Evolutionary conservation across 2,113 vertebrate species (phyloP).

Genomic region (Halichoerus grypus): DNA sequence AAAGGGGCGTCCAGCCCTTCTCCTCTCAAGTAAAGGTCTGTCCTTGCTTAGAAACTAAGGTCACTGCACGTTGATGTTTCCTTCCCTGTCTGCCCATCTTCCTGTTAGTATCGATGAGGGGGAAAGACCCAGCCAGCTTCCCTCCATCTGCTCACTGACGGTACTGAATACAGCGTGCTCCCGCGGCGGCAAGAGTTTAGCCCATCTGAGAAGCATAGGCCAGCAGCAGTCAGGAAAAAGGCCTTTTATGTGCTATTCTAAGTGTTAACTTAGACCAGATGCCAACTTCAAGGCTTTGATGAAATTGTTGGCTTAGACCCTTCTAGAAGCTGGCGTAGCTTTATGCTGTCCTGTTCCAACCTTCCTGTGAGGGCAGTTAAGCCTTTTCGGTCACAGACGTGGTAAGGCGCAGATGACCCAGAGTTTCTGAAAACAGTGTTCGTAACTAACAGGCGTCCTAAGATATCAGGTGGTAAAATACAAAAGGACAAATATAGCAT

Average conservation of each 20-base stretch:
- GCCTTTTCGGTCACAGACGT: conserved; percentile 37
- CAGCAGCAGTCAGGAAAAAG: background rate
- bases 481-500: conserved; percentile 12
- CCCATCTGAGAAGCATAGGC: background rate
- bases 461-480: background rate
- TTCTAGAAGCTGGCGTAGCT: conserved; percentile 65
- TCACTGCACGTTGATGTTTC: background rate
- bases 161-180: background rate
- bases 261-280: conserved; percentile 46
- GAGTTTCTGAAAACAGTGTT: background rate
- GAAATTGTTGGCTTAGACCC: background rate
- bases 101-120: conserved; percentile 59
- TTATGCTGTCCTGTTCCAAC: background rate
- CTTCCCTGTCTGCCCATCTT: conserved; percentile 49
- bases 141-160: background rate
- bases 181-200: background rate
- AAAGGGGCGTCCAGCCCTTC: background rate
- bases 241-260: conserved; percentile 37
- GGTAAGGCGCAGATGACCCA: background rate
- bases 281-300: conserved; percentile 1
- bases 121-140: background rate
- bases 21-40: background rate
- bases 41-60: background rate
- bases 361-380: conserved; percentile 48
- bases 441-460: background rate